A percentile compares a stretch with the other conserved stretches of the same genome.
Evolutionary conservation across 1,140 invertebrate species (phyloP).

Genomic region (Antheraea mylitta): DNA sequence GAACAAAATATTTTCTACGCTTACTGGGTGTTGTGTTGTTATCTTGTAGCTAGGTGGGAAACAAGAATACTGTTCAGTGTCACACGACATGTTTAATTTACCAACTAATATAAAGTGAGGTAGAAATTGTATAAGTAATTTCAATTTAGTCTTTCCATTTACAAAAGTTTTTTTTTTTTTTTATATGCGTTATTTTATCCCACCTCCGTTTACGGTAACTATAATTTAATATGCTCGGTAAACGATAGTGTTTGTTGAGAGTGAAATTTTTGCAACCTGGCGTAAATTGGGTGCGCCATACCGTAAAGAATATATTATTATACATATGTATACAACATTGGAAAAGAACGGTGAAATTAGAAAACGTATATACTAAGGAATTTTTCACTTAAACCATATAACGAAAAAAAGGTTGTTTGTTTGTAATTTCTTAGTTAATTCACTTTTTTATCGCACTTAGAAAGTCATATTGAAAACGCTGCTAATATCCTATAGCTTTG

Average conservation of each 20-base stretch:
- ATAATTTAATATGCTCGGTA: constrained; percentile 4
- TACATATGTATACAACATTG: background rate
- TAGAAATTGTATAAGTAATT: background rate
- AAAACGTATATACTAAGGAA: too few species aligned
- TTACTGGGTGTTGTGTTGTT: background rate
- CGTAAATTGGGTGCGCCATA: constrained; percentile 44
- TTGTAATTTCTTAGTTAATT: too few species aligned
- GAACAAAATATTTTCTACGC: constrained; percentile 7
- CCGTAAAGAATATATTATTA: background rate
- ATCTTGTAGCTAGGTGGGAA: background rate
- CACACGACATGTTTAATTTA: background rate
- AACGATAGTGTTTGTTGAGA: constrained; percentile 47
- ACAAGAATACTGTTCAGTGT: background rate
- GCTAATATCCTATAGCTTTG: too few species aligned
- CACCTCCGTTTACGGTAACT: constrained; percentile 18
- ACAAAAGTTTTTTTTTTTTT: background rate
- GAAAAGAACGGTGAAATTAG: background rate
- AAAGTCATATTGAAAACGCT: too few species aligned
- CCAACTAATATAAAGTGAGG: too few species aligned
- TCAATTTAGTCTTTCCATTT: background rate
- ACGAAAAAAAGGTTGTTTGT: too few species aligned
- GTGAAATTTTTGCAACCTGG: constrained; percentile 56
- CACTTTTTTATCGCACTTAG: too few species aligned
- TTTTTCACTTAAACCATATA: too few species aligned
- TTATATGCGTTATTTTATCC: constrained; percentile 5